Base-by-base conservation (phyloP, 2,888 invertebrate genomes). In the Amiota communis region DNA sequence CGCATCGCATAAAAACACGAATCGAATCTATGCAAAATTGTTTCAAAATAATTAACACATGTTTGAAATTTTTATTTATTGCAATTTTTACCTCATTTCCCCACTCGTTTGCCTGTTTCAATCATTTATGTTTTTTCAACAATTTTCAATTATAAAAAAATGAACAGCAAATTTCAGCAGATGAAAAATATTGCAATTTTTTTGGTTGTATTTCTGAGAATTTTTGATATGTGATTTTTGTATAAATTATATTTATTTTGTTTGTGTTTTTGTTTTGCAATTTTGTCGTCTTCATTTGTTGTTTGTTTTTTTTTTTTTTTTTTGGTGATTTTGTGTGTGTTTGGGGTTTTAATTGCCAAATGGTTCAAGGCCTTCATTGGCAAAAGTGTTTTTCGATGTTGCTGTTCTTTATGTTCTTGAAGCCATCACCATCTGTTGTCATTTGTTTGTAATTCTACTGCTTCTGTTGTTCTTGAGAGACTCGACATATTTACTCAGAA, bases 301-400 rank as follows among this genome's bases (percentile, higher is more conserved):
- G 75, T 59, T 67, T 67, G 59, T 47, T 13, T 72, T 63, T n/a
- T 46, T 65, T 67, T 72, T 51, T 74, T 15, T 67, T 71, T 61
- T 63, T 36, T 56, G 51, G 69, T 70, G 73, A 59, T 57, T 65
- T 46, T 49, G 65, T 71, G 15, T 53, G 51, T 70, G 74, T 68
- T 75, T 79, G 75, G 74, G 81, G 77, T 78, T 80, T 79, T 83
- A 81, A 47, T 82, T 84, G 85, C 81, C 82, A 84, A 84, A 79
- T 83, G 83, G 85, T 83, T 83, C 82, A 84, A 84, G 82, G 83
- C 75, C 81, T 74, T 69, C 69, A 36, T 68, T 51, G 23, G 63
- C 79, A 78, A 74, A 81, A 82, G 85, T 84, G 82, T 77, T 79
- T 83, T 82, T 81, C 76, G 78, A 56, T 81, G 82, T 83, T 78